A percentile compares a stretch with the other conserved stretches of the same genome.
phyloP scores from a whole-genome alignment of 2,888 invertebrate species.

The Theretra japonica region DNA sequence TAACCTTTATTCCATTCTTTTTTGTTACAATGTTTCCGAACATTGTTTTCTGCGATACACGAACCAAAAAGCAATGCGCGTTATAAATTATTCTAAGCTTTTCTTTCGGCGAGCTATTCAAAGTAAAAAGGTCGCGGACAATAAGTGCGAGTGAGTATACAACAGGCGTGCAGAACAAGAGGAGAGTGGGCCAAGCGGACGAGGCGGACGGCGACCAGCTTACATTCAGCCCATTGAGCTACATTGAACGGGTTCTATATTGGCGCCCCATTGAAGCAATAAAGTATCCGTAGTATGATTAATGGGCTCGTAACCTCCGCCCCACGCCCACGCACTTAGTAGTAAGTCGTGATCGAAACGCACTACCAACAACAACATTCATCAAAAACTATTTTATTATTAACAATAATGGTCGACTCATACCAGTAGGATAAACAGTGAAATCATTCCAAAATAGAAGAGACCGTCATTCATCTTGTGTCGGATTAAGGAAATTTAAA shows the following conservation, averaged over 20 bases:
- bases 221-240: conserved; percentile 54
- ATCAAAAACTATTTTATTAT: conserved; percentile 16
- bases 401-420: conserved; percentile 1
- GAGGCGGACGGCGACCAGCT: conserved; percentile 33
- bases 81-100: conserved; percentile 14
- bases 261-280: conserved; percentile 73
- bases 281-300: conserved; percentile 76
- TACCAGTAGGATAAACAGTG: neutral
- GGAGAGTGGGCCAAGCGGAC: conserved; percentile 27
- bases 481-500: conserved; percentile 25
- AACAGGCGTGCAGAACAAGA: conserved; percentile 28
- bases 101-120: conserved; percentile 18
- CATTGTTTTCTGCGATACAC: neutral
- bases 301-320: conserved; percentile 67
- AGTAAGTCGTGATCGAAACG: conserved; percentile 60
- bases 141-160: conserved; percentile 18
- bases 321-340: conserved; percentile 64
- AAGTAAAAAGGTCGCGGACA: conserved; percentile 26
- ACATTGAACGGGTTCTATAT: conserved; percentile 59
- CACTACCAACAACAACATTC: conserved; percentile 45
- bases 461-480: conserved; percentile 9
- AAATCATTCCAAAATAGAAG: conserved; percentile 5
- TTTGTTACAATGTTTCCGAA: neutral
- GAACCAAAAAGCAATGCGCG: neutral
- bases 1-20: neutral